Evolutionary conservation across 2,113 vertebrate species (phyloP).

Genomic region (Chaetops frenatus): DNA sequence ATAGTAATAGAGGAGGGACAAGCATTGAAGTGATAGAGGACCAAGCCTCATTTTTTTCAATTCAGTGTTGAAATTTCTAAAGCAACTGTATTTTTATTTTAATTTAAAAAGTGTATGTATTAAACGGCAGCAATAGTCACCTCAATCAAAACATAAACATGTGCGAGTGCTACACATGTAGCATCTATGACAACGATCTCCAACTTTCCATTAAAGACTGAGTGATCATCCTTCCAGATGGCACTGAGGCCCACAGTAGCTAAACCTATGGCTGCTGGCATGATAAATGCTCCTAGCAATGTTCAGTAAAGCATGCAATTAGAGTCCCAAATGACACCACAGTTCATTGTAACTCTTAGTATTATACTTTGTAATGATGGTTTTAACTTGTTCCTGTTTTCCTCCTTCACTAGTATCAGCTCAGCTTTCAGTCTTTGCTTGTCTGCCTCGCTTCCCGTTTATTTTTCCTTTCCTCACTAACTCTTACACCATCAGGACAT

Average conservation of each 20-base stretch:
- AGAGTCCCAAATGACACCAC: not conserved
- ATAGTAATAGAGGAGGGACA: accelerated
- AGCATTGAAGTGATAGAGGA: not conserved
- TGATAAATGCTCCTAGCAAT: not conserved
- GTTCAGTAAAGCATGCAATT: not conserved
- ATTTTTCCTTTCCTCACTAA: not conserved
- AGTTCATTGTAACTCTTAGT: not conserved
- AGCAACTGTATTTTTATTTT: not conserved
- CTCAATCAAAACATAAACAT: not conserved
- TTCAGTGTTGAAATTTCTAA: not conserved
- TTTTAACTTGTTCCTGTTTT: not conserved
- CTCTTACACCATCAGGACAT: not conserved
- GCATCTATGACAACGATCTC: not conserved
- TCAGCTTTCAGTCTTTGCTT: not conserved
- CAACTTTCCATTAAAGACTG: not conserved
- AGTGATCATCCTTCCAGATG: not conserved
- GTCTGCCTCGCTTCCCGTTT: not conserved
- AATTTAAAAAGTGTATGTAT: not conserved
- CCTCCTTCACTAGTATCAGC: not conserved
- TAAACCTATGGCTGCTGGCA: not conserved
- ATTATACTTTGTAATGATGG: not conserved
- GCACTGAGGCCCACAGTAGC: not conserved
- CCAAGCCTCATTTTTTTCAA: not conserved
- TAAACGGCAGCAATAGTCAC: not conserved
- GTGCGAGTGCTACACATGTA: not conserved